A percentile compares a stretch with the other conserved stretches of the same genome.
phyloP scores from a whole-genome alignment of 2,113 vertebrate species.

The Dendropsophus ebraccatus region DNA sequence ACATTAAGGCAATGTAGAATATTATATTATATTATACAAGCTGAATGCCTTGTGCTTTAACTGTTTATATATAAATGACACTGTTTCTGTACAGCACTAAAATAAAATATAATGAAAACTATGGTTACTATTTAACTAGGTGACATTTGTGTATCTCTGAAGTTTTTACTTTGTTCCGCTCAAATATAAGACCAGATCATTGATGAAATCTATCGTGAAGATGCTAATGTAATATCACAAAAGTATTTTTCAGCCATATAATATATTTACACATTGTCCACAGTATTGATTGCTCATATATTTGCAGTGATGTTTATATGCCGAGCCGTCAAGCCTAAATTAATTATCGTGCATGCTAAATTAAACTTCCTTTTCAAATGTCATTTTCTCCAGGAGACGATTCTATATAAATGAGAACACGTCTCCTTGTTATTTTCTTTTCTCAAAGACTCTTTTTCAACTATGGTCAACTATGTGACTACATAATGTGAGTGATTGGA shows the following conservation, averaged over 20 bases:
- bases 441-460: too few species aligned
- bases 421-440: too few species aligned
- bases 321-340: background rate
- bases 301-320: slow-evolving; percentile 11
- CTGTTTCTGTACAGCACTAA: background rate
- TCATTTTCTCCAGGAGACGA: slow-evolving; percentile 5
- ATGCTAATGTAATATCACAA: slow-evolving; percentile 8
- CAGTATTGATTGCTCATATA: background rate
- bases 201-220: background rate
- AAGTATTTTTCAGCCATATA: slow-evolving; percentile 1
- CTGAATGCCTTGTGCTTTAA: background rate
- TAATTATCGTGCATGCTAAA: slow-evolving; percentile 11
- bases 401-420: background rate
- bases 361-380: slow-evolving; percentile 1
- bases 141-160: background rate
- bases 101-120: background rate
- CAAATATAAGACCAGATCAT: background rate
- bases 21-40: too few species aligned
- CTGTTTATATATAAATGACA: background rate
- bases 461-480: too few species aligned
- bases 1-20: too few species aligned
- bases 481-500: too few species aligned
- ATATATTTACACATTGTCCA: background rate
- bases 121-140: background rate
- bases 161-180: background rate